phyloP scores from a whole-genome alignment of 2,888 invertebrate genomes.

The Congeria kusceri region DNA sequence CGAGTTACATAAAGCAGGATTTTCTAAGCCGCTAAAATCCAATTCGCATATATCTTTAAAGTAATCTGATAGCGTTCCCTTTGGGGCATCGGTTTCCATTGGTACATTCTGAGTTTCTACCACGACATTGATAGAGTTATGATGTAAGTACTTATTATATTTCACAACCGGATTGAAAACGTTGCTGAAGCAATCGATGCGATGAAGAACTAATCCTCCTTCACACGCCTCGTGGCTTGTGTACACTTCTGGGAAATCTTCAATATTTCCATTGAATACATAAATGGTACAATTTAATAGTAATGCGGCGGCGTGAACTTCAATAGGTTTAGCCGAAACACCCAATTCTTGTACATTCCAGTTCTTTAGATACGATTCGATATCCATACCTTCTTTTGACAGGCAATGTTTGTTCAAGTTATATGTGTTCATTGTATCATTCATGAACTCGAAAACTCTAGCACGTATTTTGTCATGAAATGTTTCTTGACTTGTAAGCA shows the following conservation, averaged over 20 bases:
- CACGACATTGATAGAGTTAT: no score
- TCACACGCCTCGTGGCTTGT: not conserved
- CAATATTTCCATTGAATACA: not conserved
- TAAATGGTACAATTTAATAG: not conserved
- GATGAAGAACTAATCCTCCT: not conserved
- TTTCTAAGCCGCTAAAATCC: no score
- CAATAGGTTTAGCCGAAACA: not conserved
- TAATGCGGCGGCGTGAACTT: not conserved
- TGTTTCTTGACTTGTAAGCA: constrained; percentile 2
- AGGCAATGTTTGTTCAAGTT: not conserved
- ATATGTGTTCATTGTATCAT: not conserved
- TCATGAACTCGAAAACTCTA: constrained; percentile 8
- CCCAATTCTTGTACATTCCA: not conserved
- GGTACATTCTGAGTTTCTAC: no score
- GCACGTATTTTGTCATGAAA: constrained; percentile 5
- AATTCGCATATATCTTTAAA: no score
- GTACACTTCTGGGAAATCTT: not conserved
- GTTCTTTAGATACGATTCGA: not conserved
- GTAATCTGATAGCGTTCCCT: no score
- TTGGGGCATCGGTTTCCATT: no score
- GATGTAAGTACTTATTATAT: not conserved
- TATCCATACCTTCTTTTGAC: not conserved
- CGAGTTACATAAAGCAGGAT: no score
- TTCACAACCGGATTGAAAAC: not conserved
- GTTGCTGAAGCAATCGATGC: not conserved